Evolutionary conservation across 2,113 vertebrate species (phyloP).

Genomic region (Sapajus apella): DNA sequence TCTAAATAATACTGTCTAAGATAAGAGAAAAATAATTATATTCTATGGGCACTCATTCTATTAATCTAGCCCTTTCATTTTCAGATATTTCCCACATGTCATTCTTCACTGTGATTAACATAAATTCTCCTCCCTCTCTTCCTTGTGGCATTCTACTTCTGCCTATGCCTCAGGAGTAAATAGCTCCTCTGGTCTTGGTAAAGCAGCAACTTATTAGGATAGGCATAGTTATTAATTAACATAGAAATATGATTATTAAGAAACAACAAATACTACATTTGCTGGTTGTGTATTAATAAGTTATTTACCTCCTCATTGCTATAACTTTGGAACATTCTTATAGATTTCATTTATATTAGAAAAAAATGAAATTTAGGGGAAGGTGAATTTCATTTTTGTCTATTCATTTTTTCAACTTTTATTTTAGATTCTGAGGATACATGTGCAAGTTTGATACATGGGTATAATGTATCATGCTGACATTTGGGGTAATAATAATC

Average conservation of each 20-base stretch:
- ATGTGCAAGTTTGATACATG: too few relatives aligned
- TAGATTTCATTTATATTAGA: neutral
- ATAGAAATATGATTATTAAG: neutral
- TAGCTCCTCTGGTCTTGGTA: neutral
- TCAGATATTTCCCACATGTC: neutral
- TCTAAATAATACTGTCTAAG: neutral
- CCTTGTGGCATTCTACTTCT: neutral
- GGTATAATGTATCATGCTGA: too few relatives aligned
- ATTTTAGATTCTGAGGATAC: too few relatives aligned
- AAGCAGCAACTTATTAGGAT: neutral
- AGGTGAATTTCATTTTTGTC: neutral
- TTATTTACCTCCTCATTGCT: neutral
- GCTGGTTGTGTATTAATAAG: neutral
- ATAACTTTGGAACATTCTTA: neutral
- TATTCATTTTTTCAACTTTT: too few relatives aligned
- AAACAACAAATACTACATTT: conserved; percentile 20
- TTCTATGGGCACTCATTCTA: neutral
- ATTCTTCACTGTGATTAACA: neutral
- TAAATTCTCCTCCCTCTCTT: neutral
- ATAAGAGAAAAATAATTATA: neutral
- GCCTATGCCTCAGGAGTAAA: neutral
- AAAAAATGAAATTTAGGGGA: neutral
- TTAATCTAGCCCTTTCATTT: neutral
- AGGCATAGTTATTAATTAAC: neutral
- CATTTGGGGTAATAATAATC: too few relatives aligned